Percentiles rank a stretch among this genome's conserved stretches.
These are phyloP conservation scores for Ameiurus melas DNA, from an alignment of 2,113 vertebrate genomes.

Conservation along the genomic window DNA sequence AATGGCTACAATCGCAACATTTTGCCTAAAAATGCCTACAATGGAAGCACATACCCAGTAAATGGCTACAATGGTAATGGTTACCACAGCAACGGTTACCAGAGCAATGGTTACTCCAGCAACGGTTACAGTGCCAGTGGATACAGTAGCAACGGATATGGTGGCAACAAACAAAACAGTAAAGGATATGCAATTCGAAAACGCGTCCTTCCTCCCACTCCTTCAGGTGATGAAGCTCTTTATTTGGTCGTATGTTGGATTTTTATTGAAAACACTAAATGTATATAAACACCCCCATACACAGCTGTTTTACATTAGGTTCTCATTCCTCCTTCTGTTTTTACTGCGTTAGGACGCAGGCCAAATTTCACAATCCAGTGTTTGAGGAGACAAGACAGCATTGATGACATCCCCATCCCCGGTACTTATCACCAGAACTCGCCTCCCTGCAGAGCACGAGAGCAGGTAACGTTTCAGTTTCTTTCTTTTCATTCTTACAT, in stretches of 20 bases:
- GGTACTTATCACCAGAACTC: conserved; percentile 85
- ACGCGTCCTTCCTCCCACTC: conserved; percentile 83
- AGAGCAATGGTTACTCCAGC: conserved; percentile 58
- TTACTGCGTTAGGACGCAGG: conserved; percentile 72
- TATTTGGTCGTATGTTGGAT: background rate
- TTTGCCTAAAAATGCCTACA: conserved; percentile 47
- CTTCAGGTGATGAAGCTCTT: conserved; percentile 71
- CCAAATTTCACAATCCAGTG: conserved; percentile 89
- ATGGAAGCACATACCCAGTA: conserved; percentile 2
- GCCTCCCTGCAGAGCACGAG: conserved; percentile 60
- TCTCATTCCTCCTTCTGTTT: background rate
- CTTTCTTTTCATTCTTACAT: background rate
- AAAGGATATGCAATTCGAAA: conserved; percentile 67
- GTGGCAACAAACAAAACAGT: conserved; percentile 46
- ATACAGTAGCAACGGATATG: conserved; percentile 60
- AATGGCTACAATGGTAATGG: conserved; percentile 34
- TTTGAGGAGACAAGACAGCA: conserved; percentile 82
- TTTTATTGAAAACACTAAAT: background rate
- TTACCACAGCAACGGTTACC: conserved; percentile 55
- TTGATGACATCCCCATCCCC: conserved; percentile 86
- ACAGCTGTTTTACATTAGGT: background rate
- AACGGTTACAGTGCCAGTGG: conserved; percentile 58
- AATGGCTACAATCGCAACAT: conserved; percentile 44
- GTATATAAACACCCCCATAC: background rate
- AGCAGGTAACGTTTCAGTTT: conserved; percentile 64